These are phyloP conservation scores for Ataeniobius toweri DNA, from an alignment of 2,797 vertebrate genomes.

Conservation along the genomic window DNA sequence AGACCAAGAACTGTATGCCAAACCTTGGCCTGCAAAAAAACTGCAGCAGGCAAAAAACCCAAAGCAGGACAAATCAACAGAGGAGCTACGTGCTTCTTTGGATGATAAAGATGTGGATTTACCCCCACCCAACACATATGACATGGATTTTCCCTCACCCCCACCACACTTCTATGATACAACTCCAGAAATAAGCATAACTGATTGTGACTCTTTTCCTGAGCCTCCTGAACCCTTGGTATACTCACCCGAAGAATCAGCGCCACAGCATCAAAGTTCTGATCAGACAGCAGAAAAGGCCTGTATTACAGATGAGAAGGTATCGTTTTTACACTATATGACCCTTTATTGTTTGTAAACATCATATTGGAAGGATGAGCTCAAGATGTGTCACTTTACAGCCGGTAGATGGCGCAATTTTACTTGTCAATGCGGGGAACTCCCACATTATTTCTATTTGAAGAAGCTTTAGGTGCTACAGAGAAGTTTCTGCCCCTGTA, in stretches of 20 bases:
- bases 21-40: slow-evolving; percentile 12
- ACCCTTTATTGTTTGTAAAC: background rate
- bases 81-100: background rate
- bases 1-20: slow-evolving; percentile 2
- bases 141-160: slow-evolving; percentile 41
- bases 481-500: background rate
- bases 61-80: background rate
- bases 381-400: background rate
- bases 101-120: slow-evolving; percentile 26
- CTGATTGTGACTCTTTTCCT: slow-evolving; percentile 11
- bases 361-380: background rate
- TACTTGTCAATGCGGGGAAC: background rate
- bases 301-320: slow-evolving; percentile 38
- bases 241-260: background rate
- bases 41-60: background rate
- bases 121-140: slow-evolving; percentile 33
- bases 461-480: background rate
- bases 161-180: slow-evolving; percentile 45
- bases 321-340: slow-evolving; percentile 9
- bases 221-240: background rate
- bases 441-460: too few species aligned
- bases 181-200: slow-evolving; percentile 41
- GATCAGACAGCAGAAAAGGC: background rate
- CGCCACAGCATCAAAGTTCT: background rate
- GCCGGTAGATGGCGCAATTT: slow-evolving; percentile 50